Evolutionary conservation across 2,888 invertebrate species (phyloP), one percentile per base, ranked within the genome.

Genomic region (Pseudoips prasinana): DNA sequence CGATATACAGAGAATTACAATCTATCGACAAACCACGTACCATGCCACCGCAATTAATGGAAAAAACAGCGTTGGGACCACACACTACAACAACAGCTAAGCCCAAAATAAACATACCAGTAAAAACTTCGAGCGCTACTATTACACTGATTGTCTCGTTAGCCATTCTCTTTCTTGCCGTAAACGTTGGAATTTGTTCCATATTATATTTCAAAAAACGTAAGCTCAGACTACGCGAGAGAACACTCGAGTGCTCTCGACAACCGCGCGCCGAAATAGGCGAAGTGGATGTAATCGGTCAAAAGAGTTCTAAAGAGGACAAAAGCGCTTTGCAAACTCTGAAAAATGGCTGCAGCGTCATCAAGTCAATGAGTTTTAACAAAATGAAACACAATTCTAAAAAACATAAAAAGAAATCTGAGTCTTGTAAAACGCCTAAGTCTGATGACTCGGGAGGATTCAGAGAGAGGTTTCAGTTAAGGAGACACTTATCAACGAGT

Each of bases 401-500:
- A 42, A 90, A 90, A 29, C 78, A 80, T 25, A 87, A 89, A 61
- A 83, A 90, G 54, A 90, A 91, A 43, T 79, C 87, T 54, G 91
- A 91, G 46, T 62, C 78, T 46, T 70, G 90, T 70, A 84, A 92
- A 75, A 87, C 88, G n/a, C 87, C 89, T 0, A 91, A 90, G 56
- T 89, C 89, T 3, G 89, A 89, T 60, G 89, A 89, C 51, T 89
- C 89, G 1, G 89, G 89, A 7, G 89, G 91, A 24, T 91, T 91
- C 52, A 86, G 91, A 22, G 84, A 91, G 56, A 74, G 90, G 36
- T 92, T 92, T 58, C 92, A 93, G 67, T 75, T 94, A 14, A 90
- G 93, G 9, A 78, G 94, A 10, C 94, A 94, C 72, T 90, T 94
- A 62, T 95, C 95, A 3, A 92, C 91, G 3, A 95, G 95, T 44